Base-by-base conservation (phyloP, 2,888 invertebrate species). In the Helobdella robusta region DNA sequence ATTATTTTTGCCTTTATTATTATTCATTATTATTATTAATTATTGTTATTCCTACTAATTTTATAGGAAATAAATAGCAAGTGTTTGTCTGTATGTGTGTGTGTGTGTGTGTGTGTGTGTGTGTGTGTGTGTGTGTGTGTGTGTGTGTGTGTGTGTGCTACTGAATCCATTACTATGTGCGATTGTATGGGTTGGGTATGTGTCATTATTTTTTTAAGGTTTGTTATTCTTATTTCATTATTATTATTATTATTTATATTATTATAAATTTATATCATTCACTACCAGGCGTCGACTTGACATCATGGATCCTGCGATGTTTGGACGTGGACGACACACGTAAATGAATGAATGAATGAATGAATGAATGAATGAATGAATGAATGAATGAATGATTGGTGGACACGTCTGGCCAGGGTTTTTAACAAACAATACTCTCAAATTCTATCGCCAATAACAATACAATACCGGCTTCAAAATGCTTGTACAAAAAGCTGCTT, bases 261-360 rank as follows among this genome's bases (percentile, higher is more conserved):
- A n/a, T n/a, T n/a, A n/a, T n/a, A n/a, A n/a, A n/a, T n/a, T n/a
- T n/a, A n/a, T n/a, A n/a, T n/a, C n/a, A n/a, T n/a, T n/a, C n/a
- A n/a, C n/a, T n/a, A n/a, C n/a, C 85, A 76, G 93, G 94, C 62
- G 85, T 88, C 36, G 98, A 98, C 81, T 83, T 98, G 69, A 87
- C 95, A 58, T 83, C 87, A 65, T 98, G 98, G 98, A 88, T 98
- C 83, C 83, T 88, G 77, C 89, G 89, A 75, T 89, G 93, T 77
- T 84, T 95, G 70, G 88, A 88, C 72, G 86, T 95, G 32, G 92
- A 93, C 71, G 97, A 97, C 67, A 76, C 88, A n/a, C 25, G 56
- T 56, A n/a, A 56, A 32, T 56, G 56, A 56, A 30, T 56, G 25
- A 59, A 23, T 40, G 44, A 40, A n/a, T 40, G 44, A 40, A n/a